Percentiles rank a stretch among this genome's conserved stretches.
phyloP scores from a whole-genome alignment of 1,140 invertebrate species.

The Drosophila rufa region DNA sequence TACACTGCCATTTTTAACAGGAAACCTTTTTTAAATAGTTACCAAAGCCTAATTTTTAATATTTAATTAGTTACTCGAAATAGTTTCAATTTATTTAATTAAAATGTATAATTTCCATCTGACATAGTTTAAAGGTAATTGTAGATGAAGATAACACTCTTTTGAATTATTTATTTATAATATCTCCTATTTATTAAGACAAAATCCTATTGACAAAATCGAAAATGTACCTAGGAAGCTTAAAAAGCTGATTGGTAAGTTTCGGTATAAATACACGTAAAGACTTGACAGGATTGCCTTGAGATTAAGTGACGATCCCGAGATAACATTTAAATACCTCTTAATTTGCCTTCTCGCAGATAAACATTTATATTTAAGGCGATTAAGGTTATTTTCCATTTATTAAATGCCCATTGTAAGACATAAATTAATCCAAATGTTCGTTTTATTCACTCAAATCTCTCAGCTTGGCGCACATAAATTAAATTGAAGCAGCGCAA shows the following conservation, averaged over 20 bases:
- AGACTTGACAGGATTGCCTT: background rate
- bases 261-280: no score
- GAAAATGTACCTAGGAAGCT: background rate
- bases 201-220: background rate
- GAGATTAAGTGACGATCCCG: no score
- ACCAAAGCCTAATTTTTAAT: no score
- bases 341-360: background rate
- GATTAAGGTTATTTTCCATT: constrained; percentile 12
- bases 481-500: constrained; percentile 19
- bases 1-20: no score
- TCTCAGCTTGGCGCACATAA: constrained; percentile 19
- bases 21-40: no score
- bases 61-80: no score
- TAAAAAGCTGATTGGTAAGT: no score
- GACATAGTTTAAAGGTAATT: no score
- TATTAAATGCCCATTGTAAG: constrained; percentile 1
- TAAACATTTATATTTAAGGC: background rate
- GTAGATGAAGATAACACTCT: background rate
- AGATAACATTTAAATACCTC: background rate
- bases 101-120: no score
- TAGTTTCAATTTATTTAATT: no score
- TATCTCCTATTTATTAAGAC: no score
- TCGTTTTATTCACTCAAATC: constrained; percentile 34
- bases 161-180: no score
- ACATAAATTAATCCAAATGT: constrained; percentile 36